These are phyloP conservation scores for Morinoia aosen DNA, from an alignment of 2,888 invertebrate genomes.

Conservation along the genomic window DNA sequence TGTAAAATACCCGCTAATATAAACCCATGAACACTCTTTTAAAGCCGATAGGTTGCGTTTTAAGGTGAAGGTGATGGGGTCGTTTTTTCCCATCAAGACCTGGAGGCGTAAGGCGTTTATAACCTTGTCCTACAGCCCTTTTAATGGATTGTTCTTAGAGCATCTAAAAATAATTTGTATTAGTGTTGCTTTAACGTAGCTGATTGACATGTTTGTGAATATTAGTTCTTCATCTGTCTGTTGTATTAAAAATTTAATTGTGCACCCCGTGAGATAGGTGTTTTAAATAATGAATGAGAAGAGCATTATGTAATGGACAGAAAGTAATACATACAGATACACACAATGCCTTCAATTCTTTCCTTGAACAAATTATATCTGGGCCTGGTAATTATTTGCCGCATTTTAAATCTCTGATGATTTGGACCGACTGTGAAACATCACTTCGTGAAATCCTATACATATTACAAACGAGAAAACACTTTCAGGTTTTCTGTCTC, in stretches of 20 bases:
- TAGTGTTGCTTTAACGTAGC: neutral
- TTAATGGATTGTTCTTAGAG: neutral
- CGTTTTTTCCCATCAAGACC: neutral
- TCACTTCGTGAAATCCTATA: neutral
- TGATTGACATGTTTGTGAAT: neutral
- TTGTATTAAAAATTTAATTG: neutral
- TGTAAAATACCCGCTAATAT: neutral
- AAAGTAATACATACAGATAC: too few species aligned
- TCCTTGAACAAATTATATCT: neutral
- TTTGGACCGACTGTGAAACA: neutral
- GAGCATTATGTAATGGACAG: neutral
- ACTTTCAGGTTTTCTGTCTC: neutral
- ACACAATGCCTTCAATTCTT: neutral
- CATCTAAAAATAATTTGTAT: neutral
- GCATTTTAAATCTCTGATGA: neutral
- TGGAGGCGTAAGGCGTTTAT: neutral
- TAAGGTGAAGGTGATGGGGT: neutral
- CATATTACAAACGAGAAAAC: neutral
- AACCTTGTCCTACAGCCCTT: neutral
- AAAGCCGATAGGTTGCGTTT: neutral
- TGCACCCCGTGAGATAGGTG: neutral
- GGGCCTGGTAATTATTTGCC: neutral
- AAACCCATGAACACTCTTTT: neutral
- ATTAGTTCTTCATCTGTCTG: neutral
- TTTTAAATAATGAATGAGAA: neutral